Percentiles rank a stretch among this genome's conserved stretches.
Evolutionary conservation across 2,888 invertebrate species (phyloP).

Genomic region (Bruchidius siliquastri): DNA sequence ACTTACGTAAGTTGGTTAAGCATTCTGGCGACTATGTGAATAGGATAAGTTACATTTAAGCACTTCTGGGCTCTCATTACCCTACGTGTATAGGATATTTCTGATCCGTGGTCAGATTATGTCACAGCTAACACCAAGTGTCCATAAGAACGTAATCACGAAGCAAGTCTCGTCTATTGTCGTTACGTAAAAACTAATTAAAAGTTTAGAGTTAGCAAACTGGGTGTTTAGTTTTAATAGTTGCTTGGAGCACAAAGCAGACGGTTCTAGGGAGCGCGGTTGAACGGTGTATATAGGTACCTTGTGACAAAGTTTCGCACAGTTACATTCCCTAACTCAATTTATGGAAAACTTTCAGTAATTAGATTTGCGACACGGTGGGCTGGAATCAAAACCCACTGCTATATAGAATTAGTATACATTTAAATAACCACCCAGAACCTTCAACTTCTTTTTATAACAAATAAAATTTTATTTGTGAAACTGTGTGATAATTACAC

Average conservation of each 20-base stretch:
- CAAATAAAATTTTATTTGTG: too few species aligned
- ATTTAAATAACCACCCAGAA: neutral
- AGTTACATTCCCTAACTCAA: neutral
- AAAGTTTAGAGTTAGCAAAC: neutral
- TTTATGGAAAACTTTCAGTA: neutral
- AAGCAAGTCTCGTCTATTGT: neutral
- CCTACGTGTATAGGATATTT: neutral
- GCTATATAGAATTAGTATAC: neutral
- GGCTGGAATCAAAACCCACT: neutral
- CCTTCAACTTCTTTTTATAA: too few species aligned
- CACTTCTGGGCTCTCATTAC: neutral
- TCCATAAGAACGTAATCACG: neutral
- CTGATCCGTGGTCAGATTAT: neutral
- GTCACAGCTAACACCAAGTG: neutral
- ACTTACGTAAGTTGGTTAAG: too few species aligned
- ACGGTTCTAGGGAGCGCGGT: neutral
- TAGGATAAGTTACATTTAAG: neutral
- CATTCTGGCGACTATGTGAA: too few species aligned
- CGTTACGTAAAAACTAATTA: neutral
- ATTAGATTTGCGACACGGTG: neutral
- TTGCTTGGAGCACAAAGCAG: neutral
- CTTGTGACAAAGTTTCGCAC: neutral
- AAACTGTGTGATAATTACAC: too few species aligned
- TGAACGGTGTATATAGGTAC: neutral
- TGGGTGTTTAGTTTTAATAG: neutral